Conservation (phyloP, 1,140 invertebrate species). For the Periplaneta americana region DNA sequence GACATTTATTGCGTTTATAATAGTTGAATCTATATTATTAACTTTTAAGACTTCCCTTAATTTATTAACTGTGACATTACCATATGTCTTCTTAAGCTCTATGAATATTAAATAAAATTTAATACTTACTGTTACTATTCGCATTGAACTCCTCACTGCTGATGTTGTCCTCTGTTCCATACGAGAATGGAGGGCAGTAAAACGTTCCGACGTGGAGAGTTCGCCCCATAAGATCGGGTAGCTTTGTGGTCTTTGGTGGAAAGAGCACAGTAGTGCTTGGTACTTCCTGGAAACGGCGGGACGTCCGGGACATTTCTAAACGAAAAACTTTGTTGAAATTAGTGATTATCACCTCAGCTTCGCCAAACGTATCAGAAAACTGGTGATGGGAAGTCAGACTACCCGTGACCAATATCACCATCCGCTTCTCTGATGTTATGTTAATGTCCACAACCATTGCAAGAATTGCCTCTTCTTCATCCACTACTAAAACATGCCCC, state of each 20-base stretch:
- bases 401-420: neutral
- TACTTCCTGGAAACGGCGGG: neutral
- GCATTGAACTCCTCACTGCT: neutral
- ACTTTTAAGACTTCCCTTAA: too few relatives aligned
- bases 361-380: neutral
- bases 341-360: neutral
- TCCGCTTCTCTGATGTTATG: neutral
- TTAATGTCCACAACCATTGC: neutral
- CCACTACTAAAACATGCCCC: neutral
- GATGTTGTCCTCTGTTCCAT: neutral
- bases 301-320: neutral
- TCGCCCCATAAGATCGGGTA: neutral
- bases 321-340: neutral
- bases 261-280: neutral
- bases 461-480: neutral
- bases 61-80: too few relatives aligned
- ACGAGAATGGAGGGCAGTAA: neutral
- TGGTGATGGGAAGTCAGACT: neutral
- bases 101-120: too few relatives aligned
- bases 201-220: neutral
- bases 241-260: neutral
- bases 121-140: too few relatives aligned
- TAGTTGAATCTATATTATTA: too few relatives aligned
- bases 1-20: too few relatives aligned
- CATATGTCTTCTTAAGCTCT: too few relatives aligned